These are phyloP conservation scores for Julus scandinavius DNA, from an alignment of 2,888 invertebrate species.

Conservation along the genomic window DNA sequence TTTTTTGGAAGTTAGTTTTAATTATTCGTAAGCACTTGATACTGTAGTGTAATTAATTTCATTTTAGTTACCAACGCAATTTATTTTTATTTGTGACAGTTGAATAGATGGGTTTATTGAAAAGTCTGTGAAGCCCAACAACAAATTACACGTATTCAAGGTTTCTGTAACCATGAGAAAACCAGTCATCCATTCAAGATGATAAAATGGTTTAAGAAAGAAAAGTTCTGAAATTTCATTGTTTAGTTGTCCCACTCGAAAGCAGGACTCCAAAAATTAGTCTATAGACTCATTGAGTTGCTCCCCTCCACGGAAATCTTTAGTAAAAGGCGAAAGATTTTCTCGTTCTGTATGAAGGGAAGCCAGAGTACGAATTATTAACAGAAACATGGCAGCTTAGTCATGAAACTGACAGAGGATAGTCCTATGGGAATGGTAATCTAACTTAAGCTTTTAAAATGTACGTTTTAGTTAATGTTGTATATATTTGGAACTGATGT, in stretches of 20 bases:
- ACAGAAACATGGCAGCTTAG: background rate
- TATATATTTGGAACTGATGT: background rate
- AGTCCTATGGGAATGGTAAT: background rate
- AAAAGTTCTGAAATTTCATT: background rate
- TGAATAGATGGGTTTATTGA: no score
- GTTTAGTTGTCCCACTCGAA: background rate
- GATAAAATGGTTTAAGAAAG: no score
- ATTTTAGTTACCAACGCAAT: no score
- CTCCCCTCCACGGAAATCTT: constrained; percentile 1
- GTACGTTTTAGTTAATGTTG: background rate
- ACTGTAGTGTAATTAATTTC: no score
- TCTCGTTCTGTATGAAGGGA: constrained; percentile 6
- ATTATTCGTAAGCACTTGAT: no score
- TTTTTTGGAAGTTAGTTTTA: no score
- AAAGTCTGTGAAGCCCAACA: no score
- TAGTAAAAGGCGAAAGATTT: constrained; percentile 1
- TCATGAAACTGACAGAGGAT: background rate
- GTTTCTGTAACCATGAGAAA: no score
- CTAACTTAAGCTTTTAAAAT: background rate
- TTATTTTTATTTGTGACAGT: no score
- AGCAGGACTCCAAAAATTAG: background rate
- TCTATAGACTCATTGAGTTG: background rate
- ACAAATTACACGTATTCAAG: no score
- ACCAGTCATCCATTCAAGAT: no score
- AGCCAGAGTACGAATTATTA: background rate